Evolutionary conservation across 2,113 vertebrate genomes (phyloP).

Genomic region (Poeciliopsis retropinna): DNA sequence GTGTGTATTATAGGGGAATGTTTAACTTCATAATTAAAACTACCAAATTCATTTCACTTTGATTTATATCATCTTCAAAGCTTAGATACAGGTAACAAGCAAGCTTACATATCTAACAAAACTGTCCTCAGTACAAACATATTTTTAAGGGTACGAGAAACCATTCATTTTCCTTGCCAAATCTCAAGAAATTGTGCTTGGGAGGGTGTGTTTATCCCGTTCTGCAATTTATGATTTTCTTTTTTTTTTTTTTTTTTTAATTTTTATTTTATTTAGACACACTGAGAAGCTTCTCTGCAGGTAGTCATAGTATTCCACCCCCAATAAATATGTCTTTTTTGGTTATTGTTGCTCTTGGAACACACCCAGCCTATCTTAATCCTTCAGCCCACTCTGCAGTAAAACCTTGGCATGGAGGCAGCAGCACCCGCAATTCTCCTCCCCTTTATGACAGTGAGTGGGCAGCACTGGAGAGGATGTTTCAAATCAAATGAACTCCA

Average conservation of each 20-base stretch:
- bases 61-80: not conserved
- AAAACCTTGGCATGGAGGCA: slow-evolving; percentile 78
- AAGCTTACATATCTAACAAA: not conserved
- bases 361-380: slow-evolving; percentile 81
- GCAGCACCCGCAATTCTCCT: slow-evolving; percentile 69
- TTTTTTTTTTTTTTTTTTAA: slow-evolving; percentile 15
- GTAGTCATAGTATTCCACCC: slow-evolving; percentile 61
- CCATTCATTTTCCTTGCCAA: slow-evolving; percentile 7
- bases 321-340: slow-evolving; percentile 89
- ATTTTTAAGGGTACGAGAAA: not conserved
- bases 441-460: slow-evolving; percentile 68
- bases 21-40: not conserved
- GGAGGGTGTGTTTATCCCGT: slow-evolving; percentile 1
- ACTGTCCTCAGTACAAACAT: slow-evolving; percentile 20
- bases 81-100: not conserved
- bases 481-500: slow-evolving; percentile 55
- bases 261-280: slow-evolving; percentile 13
- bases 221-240: slow-evolving; percentile 22
- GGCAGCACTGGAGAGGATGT: slow-evolving; percentile 59
- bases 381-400: slow-evolving; percentile 78
- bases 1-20: not conserved
- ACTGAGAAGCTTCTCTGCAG: slow-evolving; percentile 59
- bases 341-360: slow-evolving; percentile 77
- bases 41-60: not conserved
- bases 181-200: not conserved